These are phyloP conservation scores for Anisognathus igniventris DNA, from an alignment of 2,797 vertebrate genomes.

Conservation along the genomic window DNA sequence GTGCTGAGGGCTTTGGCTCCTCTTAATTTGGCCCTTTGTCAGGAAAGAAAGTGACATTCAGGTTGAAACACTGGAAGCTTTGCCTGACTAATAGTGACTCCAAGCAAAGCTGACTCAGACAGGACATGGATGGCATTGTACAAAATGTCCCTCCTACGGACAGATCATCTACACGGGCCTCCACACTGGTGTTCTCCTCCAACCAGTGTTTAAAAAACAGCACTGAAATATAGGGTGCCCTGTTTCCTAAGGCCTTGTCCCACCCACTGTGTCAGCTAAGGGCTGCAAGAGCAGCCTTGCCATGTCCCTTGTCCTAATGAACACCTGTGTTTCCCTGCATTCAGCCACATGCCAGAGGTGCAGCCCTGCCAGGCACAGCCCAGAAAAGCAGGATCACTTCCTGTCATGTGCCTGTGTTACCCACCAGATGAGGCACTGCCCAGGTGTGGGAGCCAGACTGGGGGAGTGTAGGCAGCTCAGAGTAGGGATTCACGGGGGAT, in stretches of 20 bases:
- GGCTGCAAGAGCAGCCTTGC: background rate
- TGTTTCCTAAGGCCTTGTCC: background rate
- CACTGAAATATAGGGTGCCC: background rate
- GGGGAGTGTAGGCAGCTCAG: accelerated
- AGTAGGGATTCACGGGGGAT: background rate
- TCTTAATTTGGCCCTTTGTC: slow-evolving; percentile 13
- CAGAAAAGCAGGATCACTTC: accelerated
- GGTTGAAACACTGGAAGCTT: background rate
- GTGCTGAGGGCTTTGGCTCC: background rate
- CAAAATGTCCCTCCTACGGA: background rate
- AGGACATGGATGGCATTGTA: background rate
- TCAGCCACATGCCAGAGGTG: background rate
- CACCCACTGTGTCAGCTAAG: background rate
- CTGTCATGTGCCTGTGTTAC: background rate
- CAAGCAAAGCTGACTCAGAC: background rate
- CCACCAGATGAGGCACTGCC: background rate
- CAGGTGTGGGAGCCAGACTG: background rate
- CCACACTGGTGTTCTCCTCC: background rate
- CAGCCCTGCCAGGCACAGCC: background rate
- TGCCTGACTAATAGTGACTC: slow-evolving; percentile 25
- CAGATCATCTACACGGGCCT: background rate
- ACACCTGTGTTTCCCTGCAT: background rate
- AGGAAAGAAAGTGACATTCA: slow-evolving; percentile 16
- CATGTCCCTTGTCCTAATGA: background rate
- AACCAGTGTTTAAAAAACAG: background rate